These are phyloP conservation scores for Archilochus colubris DNA, from an alignment of 2,113 vertebrate species.

Conservation along the genomic window DNA sequence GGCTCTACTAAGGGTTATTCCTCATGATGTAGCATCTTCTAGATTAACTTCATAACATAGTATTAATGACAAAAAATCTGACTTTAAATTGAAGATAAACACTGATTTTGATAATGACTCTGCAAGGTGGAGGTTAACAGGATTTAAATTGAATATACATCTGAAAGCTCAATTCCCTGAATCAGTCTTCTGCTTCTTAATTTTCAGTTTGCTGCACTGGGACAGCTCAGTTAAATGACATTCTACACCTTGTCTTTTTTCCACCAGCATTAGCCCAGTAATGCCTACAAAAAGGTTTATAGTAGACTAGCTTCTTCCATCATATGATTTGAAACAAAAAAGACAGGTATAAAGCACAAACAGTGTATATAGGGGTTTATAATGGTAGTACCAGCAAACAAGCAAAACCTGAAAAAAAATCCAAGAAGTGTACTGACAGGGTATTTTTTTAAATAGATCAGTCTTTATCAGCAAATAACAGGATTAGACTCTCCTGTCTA, in stretches of 20 bases:
- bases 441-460: not conserved
- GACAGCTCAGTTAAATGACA: not conserved
- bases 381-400: not conserved
- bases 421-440: not conserved
- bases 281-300: not conserved
- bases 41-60: not conserved
- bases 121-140: not conserved
- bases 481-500: not conserved
- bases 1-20: fast-evolving
- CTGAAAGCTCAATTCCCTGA: not conserved
- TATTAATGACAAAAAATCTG: not conserved
- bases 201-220: not conserved
- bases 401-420: not conserved
- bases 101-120: not conserved
- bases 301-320: not conserved
- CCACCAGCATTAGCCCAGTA: not conserved
- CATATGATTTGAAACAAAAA: not conserved
- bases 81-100: not conserved
- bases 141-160: not conserved
- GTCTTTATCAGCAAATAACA: not conserved
- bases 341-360: not conserved
- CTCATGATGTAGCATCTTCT: fast-evolving
- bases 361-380: not conserved
- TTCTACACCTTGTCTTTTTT: not conserved
- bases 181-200: not conserved